A percentile compares a stretch with the other conserved stretches of the same genome.
phyloP scores from a whole-genome alignment of 2,113 vertebrate species.

The Phyllostomus discolor region DNA sequence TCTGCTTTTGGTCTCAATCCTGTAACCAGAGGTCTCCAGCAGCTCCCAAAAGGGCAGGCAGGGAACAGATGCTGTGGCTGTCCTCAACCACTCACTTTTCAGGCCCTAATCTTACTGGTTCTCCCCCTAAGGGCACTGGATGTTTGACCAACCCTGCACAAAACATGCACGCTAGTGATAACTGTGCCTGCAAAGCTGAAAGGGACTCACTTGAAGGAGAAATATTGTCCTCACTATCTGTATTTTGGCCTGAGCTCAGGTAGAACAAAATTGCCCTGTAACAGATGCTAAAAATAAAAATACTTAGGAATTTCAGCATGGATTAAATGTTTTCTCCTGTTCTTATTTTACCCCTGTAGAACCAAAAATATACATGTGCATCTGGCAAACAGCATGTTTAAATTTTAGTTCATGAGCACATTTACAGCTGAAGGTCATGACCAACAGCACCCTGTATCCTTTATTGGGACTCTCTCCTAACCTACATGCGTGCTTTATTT shows the following conservation, averaged over 20 bases:
- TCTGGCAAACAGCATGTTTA: background rate
- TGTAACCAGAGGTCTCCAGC: background rate
- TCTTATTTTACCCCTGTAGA: background rate
- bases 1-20: background rate
- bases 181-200: background rate
- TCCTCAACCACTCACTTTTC: background rate
- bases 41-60: background rate
- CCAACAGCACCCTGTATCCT: background rate
- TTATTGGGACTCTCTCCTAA: background rate
- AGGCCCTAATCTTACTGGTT: background rate
- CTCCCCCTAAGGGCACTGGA: background rate
- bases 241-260: background rate
- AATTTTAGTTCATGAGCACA: background rate
- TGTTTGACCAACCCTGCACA: background rate
- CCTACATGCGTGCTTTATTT: background rate
- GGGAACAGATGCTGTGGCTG: background rate
- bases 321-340: slow-evolving; percentile 26
- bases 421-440: slow-evolving; percentile 21
- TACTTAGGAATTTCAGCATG: background rate
- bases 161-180: background rate
- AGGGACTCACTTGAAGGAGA: background rate
- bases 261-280: background rate
- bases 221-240: background rate
- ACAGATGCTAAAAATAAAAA: background rate
- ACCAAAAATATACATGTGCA: background rate